Evolutionary conservation across 2,888 invertebrate genomes (phyloP), one percentile per base, ranked within the genome.

Genomic region (Yponomeuta evonymella): DNA sequence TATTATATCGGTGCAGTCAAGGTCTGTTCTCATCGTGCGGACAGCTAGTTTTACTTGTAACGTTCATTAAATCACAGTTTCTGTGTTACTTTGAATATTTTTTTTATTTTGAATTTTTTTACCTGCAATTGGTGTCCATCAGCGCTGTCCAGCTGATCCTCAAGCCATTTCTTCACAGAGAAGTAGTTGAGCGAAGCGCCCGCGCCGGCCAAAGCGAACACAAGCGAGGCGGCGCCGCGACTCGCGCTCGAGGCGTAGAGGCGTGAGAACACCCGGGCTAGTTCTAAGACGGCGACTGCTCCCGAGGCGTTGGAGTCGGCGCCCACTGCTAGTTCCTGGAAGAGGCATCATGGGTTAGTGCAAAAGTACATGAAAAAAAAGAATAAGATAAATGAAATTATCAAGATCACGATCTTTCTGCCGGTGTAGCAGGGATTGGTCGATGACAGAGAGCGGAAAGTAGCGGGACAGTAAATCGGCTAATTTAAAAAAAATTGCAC

Each of bases 131-230:
- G 81, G 1, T 95, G 94, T 67, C 94, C 94, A 76, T 96, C 96
- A 23, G 94, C 85, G 0, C 94, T 95, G 82, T 99, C 99, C 73
- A 97, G 84, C 81, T 97, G 97, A 81, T 98, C 97, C 81, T 98
- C 98, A 15, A 99, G 93, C 97, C 98, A 99, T 81, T 98, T 97
- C 88, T 98, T 98, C 65, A 97, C 96, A 0, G 99, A 98, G 85
- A 98, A 97, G 83, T 97, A 99, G 92, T 99, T 99, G 10, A 95
- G 89, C 63, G 96, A 93, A 83, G 98, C 96, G 4, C 99, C 99
- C 65, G 96, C 97, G 30, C 98, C 98, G 48, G 98, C 95, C 71
- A 98, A 92, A 71, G 98, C 93, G 86, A 99, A 99, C 70, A 99
- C 89, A 15, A 99, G 87, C 75, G 97, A 95, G 67, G 95, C 95